A percentile compares a stretch with the other conserved stretches of the same genome.
These are phyloP conservation scores for Styela plicata DNA, from an alignment of 23 tunicate species.

Conservation along the genomic window DNA sequence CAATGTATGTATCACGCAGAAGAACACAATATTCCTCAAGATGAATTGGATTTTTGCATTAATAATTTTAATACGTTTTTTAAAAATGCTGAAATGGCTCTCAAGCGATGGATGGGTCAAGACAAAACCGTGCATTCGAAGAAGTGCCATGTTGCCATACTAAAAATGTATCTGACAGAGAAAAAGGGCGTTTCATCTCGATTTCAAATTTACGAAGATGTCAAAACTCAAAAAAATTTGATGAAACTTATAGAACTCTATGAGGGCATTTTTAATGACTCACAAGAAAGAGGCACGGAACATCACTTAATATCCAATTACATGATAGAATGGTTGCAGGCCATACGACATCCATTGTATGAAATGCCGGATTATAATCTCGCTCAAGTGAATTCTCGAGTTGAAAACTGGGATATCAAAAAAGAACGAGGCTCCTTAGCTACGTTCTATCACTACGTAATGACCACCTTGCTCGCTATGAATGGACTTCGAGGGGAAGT, in stretches of 20 bases:
- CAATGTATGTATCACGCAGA: constrained; percentile 32
- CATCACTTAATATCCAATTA: constrained; percentile 18
- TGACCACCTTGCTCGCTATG: constrained; percentile 35
- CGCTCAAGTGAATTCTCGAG: constrained; percentile 21
- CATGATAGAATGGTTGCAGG: constrained; percentile 63
- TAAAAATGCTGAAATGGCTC: constrained; percentile 26
- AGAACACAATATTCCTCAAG: constrained; percentile 17
- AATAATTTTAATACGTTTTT: constrained; percentile 35
- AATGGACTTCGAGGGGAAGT: constrained; percentile 28
- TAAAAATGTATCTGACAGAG: constrained; percentile 28
- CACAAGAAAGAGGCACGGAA: background rate
- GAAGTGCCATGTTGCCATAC: constrained; percentile 19
- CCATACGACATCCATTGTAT: constrained; percentile 35
- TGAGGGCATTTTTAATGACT: constrained; percentile 1
- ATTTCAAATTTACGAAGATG: constrained; percentile 17
- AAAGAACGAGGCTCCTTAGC: constrained; percentile 52
- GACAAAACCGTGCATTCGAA: constrained; percentile 20
- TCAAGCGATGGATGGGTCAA: constrained; percentile 16
- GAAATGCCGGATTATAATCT: constrained; percentile 17
- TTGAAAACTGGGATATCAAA: constrained; percentile 34
- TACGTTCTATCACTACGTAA: constrained; percentile 49
- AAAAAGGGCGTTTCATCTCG: background rate
- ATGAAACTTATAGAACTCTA: constrained; percentile 18
- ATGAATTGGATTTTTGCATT: constrained; percentile 22
- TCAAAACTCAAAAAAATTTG: constrained; percentile 9